Conservation (phyloP, 2,113 vertebrate genomes). For the Ptyas mucosa region DNA sequence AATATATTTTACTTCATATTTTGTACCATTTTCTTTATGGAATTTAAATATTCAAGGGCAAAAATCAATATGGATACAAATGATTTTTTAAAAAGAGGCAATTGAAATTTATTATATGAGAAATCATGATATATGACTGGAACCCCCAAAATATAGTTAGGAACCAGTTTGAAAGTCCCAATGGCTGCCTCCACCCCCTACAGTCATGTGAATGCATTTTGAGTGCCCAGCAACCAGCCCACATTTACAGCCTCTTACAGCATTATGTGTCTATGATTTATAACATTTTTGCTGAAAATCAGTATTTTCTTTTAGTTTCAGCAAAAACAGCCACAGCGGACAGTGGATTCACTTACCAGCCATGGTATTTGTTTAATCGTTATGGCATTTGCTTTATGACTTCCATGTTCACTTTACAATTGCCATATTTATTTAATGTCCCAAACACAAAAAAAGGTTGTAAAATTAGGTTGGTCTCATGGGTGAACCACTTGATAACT, state of each 20-base stretch:
- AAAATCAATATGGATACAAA: not conserved
- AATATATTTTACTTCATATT: not conserved
- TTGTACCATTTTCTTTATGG: not conserved
- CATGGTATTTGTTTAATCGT: too few species aligned
- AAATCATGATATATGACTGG: not conserved
- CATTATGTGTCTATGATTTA: too few species aligned
- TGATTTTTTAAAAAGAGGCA: not conserved
- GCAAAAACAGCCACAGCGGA: too few species aligned
- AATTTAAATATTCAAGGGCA: not conserved
- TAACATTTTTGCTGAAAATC: too few species aligned
- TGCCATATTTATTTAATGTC: not conserved
- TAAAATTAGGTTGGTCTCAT: not conserved
- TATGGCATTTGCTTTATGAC: not conserved
- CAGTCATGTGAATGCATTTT: too few species aligned
- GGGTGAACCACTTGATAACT: not conserved
- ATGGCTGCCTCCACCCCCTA: too few species aligned
- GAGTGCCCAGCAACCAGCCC: too few species aligned
- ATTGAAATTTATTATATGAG: not conserved
- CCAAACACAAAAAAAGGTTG: not conserved
- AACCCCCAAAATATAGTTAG: too few species aligned
- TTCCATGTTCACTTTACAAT: not conserved
- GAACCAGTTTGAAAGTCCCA: too few species aligned
- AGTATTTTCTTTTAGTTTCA: too few species aligned
- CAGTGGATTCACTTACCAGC: too few species aligned
- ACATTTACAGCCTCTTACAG: too few species aligned